phyloP scores from a whole-genome alignment of 2,797 vertebrate species.

The Petrocephalus sullivani region DNA sequence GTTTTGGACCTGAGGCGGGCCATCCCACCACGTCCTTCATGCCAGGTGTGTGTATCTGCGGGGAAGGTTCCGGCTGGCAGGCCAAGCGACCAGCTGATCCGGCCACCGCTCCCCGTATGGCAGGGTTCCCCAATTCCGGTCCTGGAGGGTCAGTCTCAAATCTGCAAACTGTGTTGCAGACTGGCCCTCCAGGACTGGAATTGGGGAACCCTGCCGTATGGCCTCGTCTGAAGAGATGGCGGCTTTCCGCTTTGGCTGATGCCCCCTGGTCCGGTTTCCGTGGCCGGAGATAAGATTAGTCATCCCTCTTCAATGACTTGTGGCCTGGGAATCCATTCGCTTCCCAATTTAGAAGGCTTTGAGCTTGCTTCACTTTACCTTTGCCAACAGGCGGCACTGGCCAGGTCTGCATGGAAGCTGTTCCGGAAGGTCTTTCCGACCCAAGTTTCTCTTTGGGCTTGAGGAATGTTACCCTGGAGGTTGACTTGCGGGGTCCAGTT shows the following conservation, averaged over 20 bases:
- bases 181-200: no score
- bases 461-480: slow-evolving; percentile 12
- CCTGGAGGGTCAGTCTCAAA: no score
- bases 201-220: neutral
- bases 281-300: neutral
- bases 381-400: neutral
- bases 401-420: neutral
- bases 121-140: no score
- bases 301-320: neutral
- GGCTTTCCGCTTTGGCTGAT: neutral
- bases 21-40: neutral
- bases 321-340: neutral
- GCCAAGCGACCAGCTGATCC: neutral
- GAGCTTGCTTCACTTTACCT: neutral
- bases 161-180: no score
- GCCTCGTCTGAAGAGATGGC: neutral
- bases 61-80: neutral
- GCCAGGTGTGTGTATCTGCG: neutral
- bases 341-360: neutral
- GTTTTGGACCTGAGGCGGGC: neutral
- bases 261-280: neutral
- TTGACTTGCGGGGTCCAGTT: neutral
- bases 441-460: neutral
- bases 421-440: neutral
- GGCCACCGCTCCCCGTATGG: no score